Evolutionary conservation across 2,888 invertebrate species (phyloP).

Genomic region (Plusia festucae): DNA sequence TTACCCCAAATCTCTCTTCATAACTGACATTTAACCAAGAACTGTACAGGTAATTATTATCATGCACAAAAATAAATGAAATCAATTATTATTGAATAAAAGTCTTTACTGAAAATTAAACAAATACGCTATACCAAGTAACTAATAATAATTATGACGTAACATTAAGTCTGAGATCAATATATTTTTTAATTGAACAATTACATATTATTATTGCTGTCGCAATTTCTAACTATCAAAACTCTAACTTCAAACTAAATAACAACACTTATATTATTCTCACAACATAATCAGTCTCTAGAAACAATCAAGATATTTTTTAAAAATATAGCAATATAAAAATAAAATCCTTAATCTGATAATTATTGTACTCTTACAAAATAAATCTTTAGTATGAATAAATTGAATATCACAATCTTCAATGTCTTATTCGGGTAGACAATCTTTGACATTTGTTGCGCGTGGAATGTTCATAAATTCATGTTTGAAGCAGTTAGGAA

Average conservation of each 20-base stretch:
- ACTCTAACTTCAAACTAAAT: no score
- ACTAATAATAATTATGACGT: background rate
- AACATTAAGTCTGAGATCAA: background rate
- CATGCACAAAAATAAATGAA: background rate
- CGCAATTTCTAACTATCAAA: no score
- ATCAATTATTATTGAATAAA: background rate
- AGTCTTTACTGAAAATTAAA: background rate
- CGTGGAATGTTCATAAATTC: slow-evolving; percentile 34
- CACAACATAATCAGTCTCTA: background rate
- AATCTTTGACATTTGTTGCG: slow-evolving; percentile 30
- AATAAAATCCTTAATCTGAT: background rate
- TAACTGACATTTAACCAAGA: background rate
- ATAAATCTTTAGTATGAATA: slow-evolving; percentile 3
- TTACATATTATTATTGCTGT: background rate
- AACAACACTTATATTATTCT: slow-evolving; percentile 2
- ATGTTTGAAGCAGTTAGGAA: slow-evolving; percentile 36
- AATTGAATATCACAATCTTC: slow-evolving; percentile 32
- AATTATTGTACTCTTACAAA: background rate
- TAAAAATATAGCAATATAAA: background rate
- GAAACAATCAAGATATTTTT: background rate
- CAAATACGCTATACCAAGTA: background rate
- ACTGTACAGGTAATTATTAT: slow-evolving; percentile 7
- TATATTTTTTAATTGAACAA: background rate
- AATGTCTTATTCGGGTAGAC: slow-evolving; percentile 42
- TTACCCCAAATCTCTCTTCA: background rate